Evolutionary conservation across 2,888 invertebrate species (phyloP), one percentile per base, ranked within the genome.

Genomic region (Ennomos erosarius): DNA sequence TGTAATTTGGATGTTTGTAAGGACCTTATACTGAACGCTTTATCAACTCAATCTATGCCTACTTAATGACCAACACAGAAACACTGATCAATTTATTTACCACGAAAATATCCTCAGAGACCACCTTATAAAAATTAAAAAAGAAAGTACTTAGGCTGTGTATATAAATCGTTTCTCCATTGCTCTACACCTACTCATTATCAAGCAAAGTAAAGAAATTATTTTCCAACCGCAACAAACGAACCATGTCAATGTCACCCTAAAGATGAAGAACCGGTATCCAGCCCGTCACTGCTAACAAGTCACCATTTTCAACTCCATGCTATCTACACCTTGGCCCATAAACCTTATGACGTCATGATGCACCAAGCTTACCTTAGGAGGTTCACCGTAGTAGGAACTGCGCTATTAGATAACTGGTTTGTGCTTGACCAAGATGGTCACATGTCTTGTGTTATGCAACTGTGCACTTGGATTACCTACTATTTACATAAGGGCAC

Each of bases 311-410:
- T 48, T 53, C 52, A 49, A 37, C 13, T 44, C 9, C 35, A 13
- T 13, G 51, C 51, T 46, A 33, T 51, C 51, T 47, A 37, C 52
- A 44, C 56, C 56, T 57, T 57, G 56, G 56, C 56, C 56, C 37
- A 46, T 36, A 51, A 57, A 51, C 51, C 51, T 46, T 36, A 13
- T 57, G 46, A 57, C 46, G 46, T 46, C 51, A 57, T 46, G 46
- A 36, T 57, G 46, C 56, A 57, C 46, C 45, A 50, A 46, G 36
- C 35, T 37, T 57, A 42, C 51, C 42, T 33, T 47, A 57, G 51
- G 50, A 45, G 40, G 42, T 44, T 42, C 10, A 35, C 16, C 16
- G 47, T 10, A 37, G 55, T 35, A 54, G 37, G 55, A 55, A 48
- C 48, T 43, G 48, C 37, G 43, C 33, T 34, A 12, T 13, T 43